Conservation (phyloP, 2,888 invertebrate species). For the Luffia ferchaultella region DNA sequence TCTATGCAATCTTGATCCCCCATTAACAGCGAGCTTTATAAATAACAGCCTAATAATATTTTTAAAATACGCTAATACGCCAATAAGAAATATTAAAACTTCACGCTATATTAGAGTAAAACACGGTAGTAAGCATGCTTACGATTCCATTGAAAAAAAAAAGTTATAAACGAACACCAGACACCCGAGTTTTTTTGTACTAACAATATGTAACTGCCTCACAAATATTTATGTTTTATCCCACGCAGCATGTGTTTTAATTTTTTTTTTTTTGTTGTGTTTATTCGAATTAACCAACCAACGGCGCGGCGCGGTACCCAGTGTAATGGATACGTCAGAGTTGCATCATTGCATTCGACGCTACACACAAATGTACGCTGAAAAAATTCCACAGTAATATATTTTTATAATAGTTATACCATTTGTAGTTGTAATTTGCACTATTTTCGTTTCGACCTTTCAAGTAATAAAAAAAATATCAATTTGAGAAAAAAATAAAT, state of each 20-base stretch:
- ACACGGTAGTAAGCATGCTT: background rate
- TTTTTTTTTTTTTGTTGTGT: constrained; percentile 51
- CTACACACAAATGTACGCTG: constrained; percentile 68
- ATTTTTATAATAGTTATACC: background rate
- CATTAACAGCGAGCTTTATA: constrained; percentile 60
- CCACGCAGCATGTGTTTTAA: constrained; percentile 58
- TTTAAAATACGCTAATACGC: background rate
- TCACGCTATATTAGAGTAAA: background rate
- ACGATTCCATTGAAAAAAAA: background rate
- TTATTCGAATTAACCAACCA: constrained; percentile 55
- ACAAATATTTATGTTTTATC: constrained; percentile 60
- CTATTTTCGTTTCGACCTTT: no score
- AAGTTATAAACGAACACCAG: no score
- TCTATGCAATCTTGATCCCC: constrained; percentile 68
- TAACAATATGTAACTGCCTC: constrained; percentile 56
- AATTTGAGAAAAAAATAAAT: no score
- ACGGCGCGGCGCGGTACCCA: background rate
- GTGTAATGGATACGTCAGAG: constrained; percentile 37
- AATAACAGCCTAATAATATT: constrained; percentile 40
- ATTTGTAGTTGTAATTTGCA: background rate
- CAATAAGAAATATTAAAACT: background rate
- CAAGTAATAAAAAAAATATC: no score
- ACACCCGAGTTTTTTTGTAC: constrained; percentile 54
- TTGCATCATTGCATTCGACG: constrained; percentile 68
- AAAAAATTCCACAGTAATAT: constrained; percentile 40